These are phyloP conservation scores for Telmatherina bonti DNA, from an alignment of 2,797 vertebrate species.

Conservation along the genomic window DNA sequence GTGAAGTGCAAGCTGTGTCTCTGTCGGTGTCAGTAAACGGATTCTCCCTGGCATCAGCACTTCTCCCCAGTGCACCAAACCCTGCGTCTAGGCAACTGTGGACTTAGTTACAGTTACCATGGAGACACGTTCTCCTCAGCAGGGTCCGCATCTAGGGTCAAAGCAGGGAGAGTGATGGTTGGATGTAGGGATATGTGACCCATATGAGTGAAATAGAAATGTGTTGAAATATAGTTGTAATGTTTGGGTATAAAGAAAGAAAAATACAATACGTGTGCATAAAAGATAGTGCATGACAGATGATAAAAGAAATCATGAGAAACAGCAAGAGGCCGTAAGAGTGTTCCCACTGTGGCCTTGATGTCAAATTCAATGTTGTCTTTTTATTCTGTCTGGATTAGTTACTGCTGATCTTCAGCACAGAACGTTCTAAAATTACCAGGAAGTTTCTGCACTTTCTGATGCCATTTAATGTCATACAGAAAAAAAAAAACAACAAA, in stretches of 20 bases:
- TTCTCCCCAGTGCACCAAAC: conserved; percentile 59
- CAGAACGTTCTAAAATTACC: conserved; percentile 34
- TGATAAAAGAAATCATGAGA: conserved; percentile 18
- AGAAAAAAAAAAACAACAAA: conserved; percentile 15
- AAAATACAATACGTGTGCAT: not conserved
- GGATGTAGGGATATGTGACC: conserved; percentile 43
- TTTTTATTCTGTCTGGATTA: conserved; percentile 45
- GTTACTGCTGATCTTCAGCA: conserved; percentile 47
- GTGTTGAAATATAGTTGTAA: conserved; percentile 6
- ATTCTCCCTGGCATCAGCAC: conserved; percentile 72
- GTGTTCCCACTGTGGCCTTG: conserved; percentile 14
- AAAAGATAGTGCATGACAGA: not conserved
- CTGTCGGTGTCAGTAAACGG: conserved; percentile 64
- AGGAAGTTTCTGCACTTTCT: conserved; percentile 25
- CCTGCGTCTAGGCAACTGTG: conserved; percentile 76
- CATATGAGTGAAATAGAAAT: conserved; percentile 30
- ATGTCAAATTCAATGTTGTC: conserved; percentile 38
- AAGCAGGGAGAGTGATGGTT: conserved; percentile 26
- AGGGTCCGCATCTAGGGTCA: conserved; percentile 49
- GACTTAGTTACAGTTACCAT: conserved; percentile 83
- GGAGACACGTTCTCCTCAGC: conserved; percentile 71
- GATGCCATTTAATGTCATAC: conserved; percentile 31
- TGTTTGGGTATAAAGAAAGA: conserved; percentile 7
- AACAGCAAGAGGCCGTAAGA: conserved; percentile 6
- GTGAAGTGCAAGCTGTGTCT: conserved; percentile 65